A percentile compares a stretch with the other conserved stretches of the same genome.
These are phyloP conservation scores for Heliconius erato DNA, from an alignment of 2,888 invertebrate genomes.

Conservation along the genomic window DNA sequence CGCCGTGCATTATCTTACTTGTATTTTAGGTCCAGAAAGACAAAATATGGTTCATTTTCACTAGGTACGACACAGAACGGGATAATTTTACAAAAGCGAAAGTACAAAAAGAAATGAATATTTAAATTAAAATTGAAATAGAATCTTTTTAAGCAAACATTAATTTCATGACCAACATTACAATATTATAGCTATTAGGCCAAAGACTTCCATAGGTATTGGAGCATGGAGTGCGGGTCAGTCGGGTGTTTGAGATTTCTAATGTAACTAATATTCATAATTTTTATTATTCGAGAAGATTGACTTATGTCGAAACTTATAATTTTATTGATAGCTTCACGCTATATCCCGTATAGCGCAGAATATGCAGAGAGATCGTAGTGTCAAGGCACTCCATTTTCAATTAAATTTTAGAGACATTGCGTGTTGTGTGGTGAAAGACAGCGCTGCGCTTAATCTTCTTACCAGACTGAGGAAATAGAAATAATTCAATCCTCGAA, in stretches of 20 bases:
- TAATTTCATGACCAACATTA: constrained; percentile 9
- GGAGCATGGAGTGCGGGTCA: constrained; percentile 35
- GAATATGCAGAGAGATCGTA: neutral
- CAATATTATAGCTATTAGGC: constrained; percentile 6
- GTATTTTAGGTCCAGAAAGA: neutral
- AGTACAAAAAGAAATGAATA: neutral
- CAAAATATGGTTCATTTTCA: neutral
- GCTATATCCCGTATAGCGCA: neutral
- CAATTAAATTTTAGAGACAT: no score
- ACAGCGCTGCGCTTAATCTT: no score
- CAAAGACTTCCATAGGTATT: constrained; percentile 31
- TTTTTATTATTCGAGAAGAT: constrained; percentile 1
- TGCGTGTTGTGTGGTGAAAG: no score
- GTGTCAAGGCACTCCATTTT: neutral
- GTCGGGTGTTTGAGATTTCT: constrained; percentile 32
- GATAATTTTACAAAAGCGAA: neutral
- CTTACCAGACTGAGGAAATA: no score
- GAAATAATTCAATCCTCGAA: no score
- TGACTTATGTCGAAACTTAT: neutral
- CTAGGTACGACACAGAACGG: neutral
- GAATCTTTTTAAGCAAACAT: neutral
- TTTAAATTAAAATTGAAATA: constrained; percentile 1
- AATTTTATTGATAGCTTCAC: neutral
- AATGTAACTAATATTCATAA: constrained; percentile 23
- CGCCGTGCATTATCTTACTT: neutral